Percentiles rank a stretch among this genome's conserved stretches.
Evolutionary conservation across 2,113 vertebrate genomes (phyloP).

Genomic region (Cinclus mexicanus): DNA sequence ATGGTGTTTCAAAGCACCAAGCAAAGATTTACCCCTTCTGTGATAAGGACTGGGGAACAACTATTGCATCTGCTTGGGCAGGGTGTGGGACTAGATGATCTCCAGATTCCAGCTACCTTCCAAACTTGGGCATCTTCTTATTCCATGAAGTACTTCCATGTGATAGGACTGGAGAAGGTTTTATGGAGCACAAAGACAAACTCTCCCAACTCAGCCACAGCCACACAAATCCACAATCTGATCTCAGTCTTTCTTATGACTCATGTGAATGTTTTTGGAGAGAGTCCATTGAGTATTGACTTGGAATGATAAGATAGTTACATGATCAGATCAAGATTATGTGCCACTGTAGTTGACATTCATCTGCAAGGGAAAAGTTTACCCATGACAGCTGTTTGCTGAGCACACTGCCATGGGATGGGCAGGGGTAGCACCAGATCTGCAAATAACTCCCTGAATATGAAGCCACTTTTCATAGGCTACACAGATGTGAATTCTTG

Average conservation of each 20-base stretch:
- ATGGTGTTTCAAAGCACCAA: not conserved
- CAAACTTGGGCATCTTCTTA: not conserved
- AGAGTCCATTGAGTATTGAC: not conserved
- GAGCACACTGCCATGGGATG: not conserved
- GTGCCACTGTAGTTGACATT: not conserved
- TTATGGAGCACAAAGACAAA: not conserved
- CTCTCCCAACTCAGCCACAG: not conserved
- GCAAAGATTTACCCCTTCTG: not conserved
- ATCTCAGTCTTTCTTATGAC: not conserved
- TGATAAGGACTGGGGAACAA: not conserved
- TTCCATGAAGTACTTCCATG: not conserved
- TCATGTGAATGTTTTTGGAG: not conserved
- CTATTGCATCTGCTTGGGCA: not conserved
- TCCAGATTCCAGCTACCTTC: not conserved
- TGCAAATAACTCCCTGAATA: not conserved
- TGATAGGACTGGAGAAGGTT: not conserved
- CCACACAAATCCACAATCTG: not conserved
- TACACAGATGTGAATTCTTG: not conserved
- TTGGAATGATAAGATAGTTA: not conserved
- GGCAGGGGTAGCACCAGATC: not conserved
- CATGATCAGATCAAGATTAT: not conserved
- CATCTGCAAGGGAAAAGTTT: fast-evolving
- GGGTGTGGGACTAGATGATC: not conserved
- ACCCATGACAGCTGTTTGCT: not conserved
- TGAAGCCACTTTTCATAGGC: not conserved